phyloP scores from a whole-genome alignment of 2,113 vertebrate species.

The Brachyhypopomus occidentalis region DNA sequence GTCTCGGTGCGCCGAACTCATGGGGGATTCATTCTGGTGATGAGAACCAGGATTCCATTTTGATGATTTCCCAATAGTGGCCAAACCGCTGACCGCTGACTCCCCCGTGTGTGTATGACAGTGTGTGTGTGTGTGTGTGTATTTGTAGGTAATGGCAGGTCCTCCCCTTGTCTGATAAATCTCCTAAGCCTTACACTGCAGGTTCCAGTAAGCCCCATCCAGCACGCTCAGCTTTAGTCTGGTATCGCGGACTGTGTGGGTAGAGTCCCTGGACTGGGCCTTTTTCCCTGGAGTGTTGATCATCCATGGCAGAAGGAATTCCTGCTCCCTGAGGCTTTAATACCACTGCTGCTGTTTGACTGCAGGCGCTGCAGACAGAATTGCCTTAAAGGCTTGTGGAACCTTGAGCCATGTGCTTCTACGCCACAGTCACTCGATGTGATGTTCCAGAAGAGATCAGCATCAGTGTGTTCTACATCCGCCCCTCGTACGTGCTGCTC shows the following conservation, averaged over 20 bases:
- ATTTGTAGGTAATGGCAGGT: constrained; percentile 5
- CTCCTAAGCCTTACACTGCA: neutral
- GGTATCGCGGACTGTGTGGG: neutral
- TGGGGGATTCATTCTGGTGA: constrained; percentile 10
- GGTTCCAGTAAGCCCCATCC: neutral
- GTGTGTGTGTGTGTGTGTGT: constrained; percentile 2
- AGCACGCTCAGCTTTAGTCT: neutral
- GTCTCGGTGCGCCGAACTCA: neutral
- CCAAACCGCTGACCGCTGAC: constrained; percentile 29
- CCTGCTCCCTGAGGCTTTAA: neutral
- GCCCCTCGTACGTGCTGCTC: no score
- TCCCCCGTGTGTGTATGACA: constrained; percentile 1
- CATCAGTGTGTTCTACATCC: neutral
- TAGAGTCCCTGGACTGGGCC: neutral
- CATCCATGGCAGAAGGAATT: neutral
- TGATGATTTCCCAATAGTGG: constrained; percentile 36
- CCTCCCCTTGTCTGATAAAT: constrained; percentile 23
- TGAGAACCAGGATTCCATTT: constrained; percentile 34
- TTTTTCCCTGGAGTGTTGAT: neutral
- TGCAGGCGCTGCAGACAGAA: neutral
- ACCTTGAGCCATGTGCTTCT: no score
- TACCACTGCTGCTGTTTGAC: neutral
- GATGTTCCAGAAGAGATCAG: no score
- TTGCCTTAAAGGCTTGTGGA: no score
- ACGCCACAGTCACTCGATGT: no score